A percentile compares a stretch with the other conserved stretches of the same genome.
phyloP scores from a whole-genome alignment of 2,113 vertebrate genomes.

The Nanger granti region DNA sequence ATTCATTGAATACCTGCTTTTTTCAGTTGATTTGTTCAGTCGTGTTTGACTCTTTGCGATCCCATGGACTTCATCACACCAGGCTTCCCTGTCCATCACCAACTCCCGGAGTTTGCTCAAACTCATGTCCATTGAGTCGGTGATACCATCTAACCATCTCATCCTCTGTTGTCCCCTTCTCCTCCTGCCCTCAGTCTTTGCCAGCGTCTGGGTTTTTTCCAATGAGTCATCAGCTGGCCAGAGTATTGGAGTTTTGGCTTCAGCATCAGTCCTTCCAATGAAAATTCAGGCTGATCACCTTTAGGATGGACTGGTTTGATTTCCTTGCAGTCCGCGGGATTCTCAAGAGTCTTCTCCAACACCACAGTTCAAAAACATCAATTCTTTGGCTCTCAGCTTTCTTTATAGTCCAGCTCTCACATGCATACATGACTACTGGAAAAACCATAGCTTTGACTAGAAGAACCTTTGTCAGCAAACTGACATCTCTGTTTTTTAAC shows the following conservation, averaged over 20 bases:
- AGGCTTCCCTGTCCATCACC: not conserved
- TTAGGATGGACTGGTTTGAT: not conserved
- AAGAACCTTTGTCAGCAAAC: not conserved
- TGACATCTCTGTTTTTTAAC: not conserved
- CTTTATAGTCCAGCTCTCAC: not conserved
- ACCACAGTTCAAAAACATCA: not conserved
- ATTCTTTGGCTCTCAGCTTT: not conserved
- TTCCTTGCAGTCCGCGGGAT: not conserved
- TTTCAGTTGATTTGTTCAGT: not conserved
- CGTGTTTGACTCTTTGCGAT: fast-evolving
- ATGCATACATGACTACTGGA: not conserved
- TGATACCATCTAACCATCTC: not conserved
- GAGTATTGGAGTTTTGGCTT: not conserved
- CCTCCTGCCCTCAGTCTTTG: not conserved
- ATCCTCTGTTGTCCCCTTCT: not conserved
- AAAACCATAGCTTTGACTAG: not conserved
- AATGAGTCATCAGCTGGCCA: not conserved
- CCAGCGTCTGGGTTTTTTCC: not conserved
- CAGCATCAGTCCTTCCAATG: not conserved
- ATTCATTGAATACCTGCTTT: not conserved
- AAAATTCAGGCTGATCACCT: not conserved
- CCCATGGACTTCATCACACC: not conserved
- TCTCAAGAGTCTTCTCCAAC: not conserved
- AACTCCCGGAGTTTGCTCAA: not conserved
- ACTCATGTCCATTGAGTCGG: not conserved